phyloP scores from a whole-genome alignment of 2,113 vertebrate genomes.

The Daubentonia madagascariensis region DNA sequence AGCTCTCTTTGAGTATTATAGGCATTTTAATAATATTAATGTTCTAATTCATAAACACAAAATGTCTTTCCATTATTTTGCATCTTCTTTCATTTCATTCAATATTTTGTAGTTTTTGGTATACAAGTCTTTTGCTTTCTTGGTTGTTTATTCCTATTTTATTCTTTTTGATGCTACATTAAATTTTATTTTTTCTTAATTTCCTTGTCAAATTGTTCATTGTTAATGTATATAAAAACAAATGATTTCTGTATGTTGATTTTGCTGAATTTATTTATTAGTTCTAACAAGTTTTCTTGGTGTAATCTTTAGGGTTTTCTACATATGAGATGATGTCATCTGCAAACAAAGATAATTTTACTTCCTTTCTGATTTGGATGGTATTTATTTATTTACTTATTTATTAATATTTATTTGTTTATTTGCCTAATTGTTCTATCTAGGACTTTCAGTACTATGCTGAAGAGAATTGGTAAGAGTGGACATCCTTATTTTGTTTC shows the following conservation, averaged over 20 bases:
- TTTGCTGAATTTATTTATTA: neutral
- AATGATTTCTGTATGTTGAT: neutral
- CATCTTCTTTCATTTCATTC: neutral
- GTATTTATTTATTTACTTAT: too few relatives aligned
- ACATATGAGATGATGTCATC: neutral
- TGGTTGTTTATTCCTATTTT: neutral
- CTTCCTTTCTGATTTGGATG: neutral
- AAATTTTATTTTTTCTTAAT: neutral
- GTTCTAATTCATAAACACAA: neutral
- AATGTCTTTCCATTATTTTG: neutral
- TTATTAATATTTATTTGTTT: neutral
- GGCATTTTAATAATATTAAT: neutral
- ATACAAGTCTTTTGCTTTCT: neutral
- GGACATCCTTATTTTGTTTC: neutral
- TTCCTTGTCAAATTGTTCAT: neutral
- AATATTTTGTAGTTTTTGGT: neutral
- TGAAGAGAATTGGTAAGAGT: neutral
- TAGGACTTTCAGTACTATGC: neutral
- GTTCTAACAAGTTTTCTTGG: neutral
- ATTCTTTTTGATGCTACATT: neutral
- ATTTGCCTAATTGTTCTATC: neutral
- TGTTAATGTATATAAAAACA: neutral
- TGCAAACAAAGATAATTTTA: neutral
- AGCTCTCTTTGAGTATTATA: neutral
- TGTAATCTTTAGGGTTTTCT: neutral